Conservation (phyloP, 2,888 invertebrate species). For the Amiota communis region DNA sequence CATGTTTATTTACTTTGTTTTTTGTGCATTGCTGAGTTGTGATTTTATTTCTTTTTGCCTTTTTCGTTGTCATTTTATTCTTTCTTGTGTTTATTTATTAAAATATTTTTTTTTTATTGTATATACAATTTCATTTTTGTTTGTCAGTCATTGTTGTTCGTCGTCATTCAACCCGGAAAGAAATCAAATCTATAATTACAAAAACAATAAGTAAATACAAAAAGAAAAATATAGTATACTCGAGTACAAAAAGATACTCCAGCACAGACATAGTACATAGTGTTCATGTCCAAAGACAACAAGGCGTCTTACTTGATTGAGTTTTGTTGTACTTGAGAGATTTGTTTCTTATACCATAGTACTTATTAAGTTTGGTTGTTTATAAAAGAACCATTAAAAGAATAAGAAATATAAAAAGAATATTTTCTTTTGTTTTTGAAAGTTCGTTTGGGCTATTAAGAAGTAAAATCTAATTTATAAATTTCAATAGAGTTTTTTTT, state of each 20-base stretch:
- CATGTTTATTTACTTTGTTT: slow-evolving; percentile 14
- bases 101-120: slow-evolving; percentile 18
- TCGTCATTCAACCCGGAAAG: slow-evolving; percentile 26
- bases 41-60: background rate
- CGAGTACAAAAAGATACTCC: background rate
- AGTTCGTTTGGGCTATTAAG: too few relatives aligned
- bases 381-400: too few relatives aligned
- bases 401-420: too few relatives aligned
- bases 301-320: background rate
- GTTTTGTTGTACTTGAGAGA: too few relatives aligned
- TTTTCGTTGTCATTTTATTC: slow-evolving; percentile 13
- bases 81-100: slow-evolving; percentile 16
- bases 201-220: background rate
- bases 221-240: slow-evolving; percentile 4
- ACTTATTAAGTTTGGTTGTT: too few relatives aligned
- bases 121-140: background rate
- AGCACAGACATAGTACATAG: background rate
- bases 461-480: too few relatives aligned
- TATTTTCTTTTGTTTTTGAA: too few relatives aligned
- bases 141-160: background rate
- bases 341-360: too few relatives aligned
- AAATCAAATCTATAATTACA: slow-evolving; percentile 15
- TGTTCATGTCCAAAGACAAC: too few relatives aligned
- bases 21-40: slow-evolving; percentile 14
- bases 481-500: too few relatives aligned